Evolutionary conservation across 2,888 invertebrate genomes (phyloP).

Genomic region (Lasioglossum zephyrum): DNA sequence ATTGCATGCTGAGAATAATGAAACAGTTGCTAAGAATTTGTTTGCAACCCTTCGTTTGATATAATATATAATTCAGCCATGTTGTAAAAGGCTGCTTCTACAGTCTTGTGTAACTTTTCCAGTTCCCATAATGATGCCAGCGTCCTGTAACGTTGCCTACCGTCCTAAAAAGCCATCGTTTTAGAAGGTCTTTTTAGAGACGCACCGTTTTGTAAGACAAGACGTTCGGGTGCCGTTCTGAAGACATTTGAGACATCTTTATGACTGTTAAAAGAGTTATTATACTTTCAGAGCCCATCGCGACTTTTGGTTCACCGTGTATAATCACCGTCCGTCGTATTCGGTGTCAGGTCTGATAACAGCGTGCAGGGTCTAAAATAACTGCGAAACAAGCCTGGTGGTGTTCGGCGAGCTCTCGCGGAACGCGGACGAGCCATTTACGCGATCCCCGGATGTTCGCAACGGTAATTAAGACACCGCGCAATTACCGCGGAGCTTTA

Average conservation of each 20-base stretch:
- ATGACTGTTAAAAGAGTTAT: too few relatives aligned
- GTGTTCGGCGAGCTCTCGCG: background rate
- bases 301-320: background rate
- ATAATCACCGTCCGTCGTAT: background rate
- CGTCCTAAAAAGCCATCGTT: too few relatives aligned
- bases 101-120: background rate
- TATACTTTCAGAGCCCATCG: background rate
- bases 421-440: conserved; percentile 30
- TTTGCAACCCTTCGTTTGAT: background rate
- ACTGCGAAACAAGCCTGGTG: background rate
- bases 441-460: conserved; percentile 1
- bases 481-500: conserved; percentile 56
- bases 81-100: background rate
- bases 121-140: background rate
- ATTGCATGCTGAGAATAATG: background rate
- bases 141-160: too few relatives aligned
- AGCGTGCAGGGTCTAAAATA: background rate
- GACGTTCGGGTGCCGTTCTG: too few relatives aligned
- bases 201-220: too few relatives aligned
- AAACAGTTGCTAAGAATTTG: background rate
- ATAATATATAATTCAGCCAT: background rate
- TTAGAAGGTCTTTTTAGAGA: too few relatives aligned
- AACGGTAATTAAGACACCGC: conserved; percentile 62
- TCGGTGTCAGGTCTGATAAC: background rate
- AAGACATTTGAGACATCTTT: too few relatives aligned